Conservation (phyloP, 2,113 vertebrate genomes). For the Seriola aureovittata region DNA sequence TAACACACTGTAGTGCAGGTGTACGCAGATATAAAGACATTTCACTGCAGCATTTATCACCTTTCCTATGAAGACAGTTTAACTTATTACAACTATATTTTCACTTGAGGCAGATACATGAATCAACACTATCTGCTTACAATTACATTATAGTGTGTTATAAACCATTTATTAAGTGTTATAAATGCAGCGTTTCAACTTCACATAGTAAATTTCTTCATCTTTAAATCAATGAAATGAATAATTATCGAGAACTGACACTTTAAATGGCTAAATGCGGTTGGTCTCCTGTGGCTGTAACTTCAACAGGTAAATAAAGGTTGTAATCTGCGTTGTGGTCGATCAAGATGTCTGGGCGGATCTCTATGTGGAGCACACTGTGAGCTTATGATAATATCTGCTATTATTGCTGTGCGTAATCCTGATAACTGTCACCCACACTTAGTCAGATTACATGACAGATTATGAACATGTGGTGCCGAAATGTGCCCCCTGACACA, state of each 20-base stretch:
- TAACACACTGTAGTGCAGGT: background rate
- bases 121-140: background rate
- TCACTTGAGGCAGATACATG: too few relatives aligned
- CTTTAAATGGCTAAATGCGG: background rate
- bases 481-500: conserved; percentile 72
- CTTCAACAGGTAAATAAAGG: conserved; percentile 38
- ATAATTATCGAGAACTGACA: background rate
- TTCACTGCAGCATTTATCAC: background rate
- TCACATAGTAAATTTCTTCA: background rate
- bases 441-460: conserved; percentile 86
- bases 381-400: conserved; percentile 85
- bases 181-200: background rate
- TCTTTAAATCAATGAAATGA: background rate
- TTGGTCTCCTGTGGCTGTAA: background rate
- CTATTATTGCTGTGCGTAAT: conserved; percentile 87
- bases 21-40: background rate
- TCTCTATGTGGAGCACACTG: conserved; percentile 77
- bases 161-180: background rate
- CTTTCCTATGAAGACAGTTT: background rate
- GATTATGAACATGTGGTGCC: conserved; percentile 81
- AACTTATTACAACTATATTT: background rate
- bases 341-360: conserved; percentile 58
- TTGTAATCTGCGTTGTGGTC: conserved; percentile 42
- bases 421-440: conserved; percentile 86
- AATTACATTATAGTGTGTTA: background rate